Conservation (phyloP, 2,797 vertebrate species). For the Petrocephalus schoutedeni region DNA sequence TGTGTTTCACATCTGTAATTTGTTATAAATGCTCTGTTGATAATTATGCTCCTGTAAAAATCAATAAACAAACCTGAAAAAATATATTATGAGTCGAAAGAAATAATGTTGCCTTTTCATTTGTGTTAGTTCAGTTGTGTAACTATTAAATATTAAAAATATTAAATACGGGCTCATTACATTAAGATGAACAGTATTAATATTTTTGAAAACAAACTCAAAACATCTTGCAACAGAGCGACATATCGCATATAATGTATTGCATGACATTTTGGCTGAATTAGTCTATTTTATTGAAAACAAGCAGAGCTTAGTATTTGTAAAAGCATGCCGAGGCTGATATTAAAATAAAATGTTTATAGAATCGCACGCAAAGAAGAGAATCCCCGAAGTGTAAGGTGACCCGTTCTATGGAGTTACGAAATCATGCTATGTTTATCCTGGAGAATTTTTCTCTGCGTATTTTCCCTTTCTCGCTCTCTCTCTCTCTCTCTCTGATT, state of each 20-base stretch:
- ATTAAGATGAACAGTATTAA: not conserved
- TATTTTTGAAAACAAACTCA: not conserved
- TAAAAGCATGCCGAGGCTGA: constrained; percentile 7
- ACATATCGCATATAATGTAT: not conserved
- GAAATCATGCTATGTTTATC: not conserved
- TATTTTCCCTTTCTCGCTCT: not conserved
- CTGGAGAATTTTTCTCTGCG: not conserved
- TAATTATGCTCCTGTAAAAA: too few relatives aligned
- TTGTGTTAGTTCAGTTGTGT: not conserved
- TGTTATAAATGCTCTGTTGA: too few relatives aligned
- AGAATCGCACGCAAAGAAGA: not conserved
- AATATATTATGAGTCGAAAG: not conserved
- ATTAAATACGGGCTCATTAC: not conserved
- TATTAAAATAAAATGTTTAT: constrained; percentile 12
- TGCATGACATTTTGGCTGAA: constrained; percentile 6
- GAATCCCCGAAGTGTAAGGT: not conserved
- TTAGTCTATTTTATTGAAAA: constrained; percentile 11
- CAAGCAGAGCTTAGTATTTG: not conserved
- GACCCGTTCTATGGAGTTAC: not conserved
- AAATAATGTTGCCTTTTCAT: not conserved
- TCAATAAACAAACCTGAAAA: too few relatives aligned
- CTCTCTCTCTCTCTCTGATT: not conserved
- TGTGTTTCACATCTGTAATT: too few relatives aligned
- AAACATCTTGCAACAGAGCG: not conserved
- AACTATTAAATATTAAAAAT: not conserved